A percentile compares a stretch with the other conserved stretches of the same genome.
Conservation (phyloP, 2,797 vertebrate genomes). For the Pipistrellus pygmaeus region DNA sequence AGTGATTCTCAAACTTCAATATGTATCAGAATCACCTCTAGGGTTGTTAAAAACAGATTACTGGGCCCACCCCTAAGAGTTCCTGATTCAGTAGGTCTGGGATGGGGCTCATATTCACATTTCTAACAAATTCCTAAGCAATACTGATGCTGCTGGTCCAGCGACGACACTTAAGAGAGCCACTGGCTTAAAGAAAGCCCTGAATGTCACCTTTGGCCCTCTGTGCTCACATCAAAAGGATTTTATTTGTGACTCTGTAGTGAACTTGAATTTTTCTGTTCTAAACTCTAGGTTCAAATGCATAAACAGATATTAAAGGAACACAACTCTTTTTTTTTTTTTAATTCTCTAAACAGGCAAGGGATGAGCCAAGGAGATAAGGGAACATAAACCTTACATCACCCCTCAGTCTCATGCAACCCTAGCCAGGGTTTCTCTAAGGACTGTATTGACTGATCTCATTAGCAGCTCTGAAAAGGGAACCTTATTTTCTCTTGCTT, state of each 20-base stretch:
- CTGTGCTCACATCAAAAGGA: neutral
- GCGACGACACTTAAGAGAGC: neutral
- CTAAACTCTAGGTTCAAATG: conserved; percentile 45
- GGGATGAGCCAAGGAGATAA: conserved; percentile 23
- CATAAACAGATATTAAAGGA: neutral
- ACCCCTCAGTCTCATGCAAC: neutral
- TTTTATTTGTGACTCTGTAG: neutral
- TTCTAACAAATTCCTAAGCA: conserved; percentile 10
- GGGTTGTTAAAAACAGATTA: neutral
- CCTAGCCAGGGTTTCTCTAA: neutral
- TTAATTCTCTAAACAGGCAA: neutral
- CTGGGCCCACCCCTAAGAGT: neutral
- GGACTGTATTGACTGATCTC: neutral
- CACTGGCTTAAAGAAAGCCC: neutral
- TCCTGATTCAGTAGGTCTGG: neutral
- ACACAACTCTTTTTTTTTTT: neutral
- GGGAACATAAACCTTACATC: neutral
- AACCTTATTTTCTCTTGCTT: neutral
- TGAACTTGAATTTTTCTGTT: neutral
- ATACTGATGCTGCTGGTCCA: neutral
- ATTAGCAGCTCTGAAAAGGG: neutral
- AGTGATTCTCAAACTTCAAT: neutral
- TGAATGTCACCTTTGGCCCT: neutral
- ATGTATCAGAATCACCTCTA: neutral
- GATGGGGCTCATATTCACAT: neutral